A percentile compares a stretch with the other conserved stretches of the same genome.
Evolutionary conservation across 2,113 vertebrate species (phyloP).

Genomic region (Felis chaus): DNA sequence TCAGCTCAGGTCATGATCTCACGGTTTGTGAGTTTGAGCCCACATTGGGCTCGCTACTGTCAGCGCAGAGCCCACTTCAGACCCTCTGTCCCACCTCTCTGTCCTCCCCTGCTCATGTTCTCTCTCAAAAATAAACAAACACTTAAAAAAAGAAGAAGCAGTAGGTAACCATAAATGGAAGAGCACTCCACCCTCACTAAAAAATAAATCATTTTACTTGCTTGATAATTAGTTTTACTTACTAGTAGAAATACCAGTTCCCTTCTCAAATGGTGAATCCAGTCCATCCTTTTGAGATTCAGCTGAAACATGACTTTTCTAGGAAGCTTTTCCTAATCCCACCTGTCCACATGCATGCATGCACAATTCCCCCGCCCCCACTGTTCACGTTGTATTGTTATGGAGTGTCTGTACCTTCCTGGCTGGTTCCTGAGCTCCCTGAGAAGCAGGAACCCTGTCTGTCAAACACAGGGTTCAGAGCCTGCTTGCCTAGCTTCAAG

Average conservation of each 20-base stretch:
- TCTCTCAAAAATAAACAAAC: too few relatives aligned
- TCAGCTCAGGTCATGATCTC: too few relatives aligned
- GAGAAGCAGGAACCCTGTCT: background rate
- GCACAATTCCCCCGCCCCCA: accelerated
- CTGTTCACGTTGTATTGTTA: background rate
- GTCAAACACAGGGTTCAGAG: background rate
- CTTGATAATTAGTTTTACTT: background rate
- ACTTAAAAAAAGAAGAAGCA: background rate
- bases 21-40: too few relatives aligned
- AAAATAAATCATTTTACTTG: background rate
- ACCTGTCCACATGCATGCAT: background rate
- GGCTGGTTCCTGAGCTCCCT: background rate
- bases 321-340: background rate
- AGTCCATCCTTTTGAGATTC: background rate
- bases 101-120: too few relatives aligned
- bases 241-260: background rate
- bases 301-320: background rate
- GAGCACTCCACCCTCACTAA: background rate
- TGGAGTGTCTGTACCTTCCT: background rate
- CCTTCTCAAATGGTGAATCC: background rate
- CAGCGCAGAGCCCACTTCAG: too few relatives aligned
- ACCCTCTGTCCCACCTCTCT: too few relatives aligned
- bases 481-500: background rate
- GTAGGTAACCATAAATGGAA: background rate
- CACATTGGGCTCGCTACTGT: too few relatives aligned